Conservation (phyloP, 2,888 invertebrate species). For the Eucera pruinosa region DNA sequence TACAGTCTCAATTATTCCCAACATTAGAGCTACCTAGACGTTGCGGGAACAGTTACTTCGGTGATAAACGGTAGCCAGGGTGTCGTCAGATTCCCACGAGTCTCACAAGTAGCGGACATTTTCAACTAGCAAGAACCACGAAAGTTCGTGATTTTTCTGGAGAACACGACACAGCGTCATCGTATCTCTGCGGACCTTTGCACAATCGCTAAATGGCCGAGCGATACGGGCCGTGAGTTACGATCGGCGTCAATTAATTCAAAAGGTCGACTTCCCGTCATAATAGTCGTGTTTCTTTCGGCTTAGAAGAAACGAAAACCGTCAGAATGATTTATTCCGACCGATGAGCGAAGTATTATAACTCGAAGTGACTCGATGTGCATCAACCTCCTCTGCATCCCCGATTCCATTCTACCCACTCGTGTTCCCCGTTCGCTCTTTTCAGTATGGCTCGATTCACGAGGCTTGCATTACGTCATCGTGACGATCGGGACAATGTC, state of each 20-base stretch:
- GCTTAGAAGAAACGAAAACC: constrained; percentile 28
- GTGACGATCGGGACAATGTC: constrained; percentile 60
- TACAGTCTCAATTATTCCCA: neutral
- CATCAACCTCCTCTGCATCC: constrained; percentile 38
- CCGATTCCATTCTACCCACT: constrained; percentile 6
- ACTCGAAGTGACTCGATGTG: constrained; percentile 48
- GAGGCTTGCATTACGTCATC: constrained; percentile 36
- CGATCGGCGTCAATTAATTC: constrained; percentile 55
- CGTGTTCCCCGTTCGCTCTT: constrained; percentile 4
- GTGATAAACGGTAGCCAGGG: constrained; percentile 15
- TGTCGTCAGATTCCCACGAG: constrained; percentile 24
- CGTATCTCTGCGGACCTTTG: constrained; percentile 27
- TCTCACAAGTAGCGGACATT: constrained; percentile 2
- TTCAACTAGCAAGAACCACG: constrained; percentile 9
- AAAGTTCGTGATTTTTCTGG: constrained; percentile 29
- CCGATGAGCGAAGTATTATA: constrained; percentile 44
- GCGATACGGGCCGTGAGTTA: constrained; percentile 19
- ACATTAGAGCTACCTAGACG: neutral
- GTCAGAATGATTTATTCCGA: constrained; percentile 56
- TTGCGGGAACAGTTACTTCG: neutral
- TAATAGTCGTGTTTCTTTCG: constrained; percentile 38
- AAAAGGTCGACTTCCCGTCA: constrained; percentile 58
- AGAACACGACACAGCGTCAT: neutral
- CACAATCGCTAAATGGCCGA: constrained; percentile 35
- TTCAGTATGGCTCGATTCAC: constrained; percentile 33